Percentiles rank a stretch among this genome's conserved stretches.
These are phyloP conservation scores for Epicampocera succincta DNA, from an alignment of 2,888 invertebrate genomes.

Conservation along the genomic window DNA sequence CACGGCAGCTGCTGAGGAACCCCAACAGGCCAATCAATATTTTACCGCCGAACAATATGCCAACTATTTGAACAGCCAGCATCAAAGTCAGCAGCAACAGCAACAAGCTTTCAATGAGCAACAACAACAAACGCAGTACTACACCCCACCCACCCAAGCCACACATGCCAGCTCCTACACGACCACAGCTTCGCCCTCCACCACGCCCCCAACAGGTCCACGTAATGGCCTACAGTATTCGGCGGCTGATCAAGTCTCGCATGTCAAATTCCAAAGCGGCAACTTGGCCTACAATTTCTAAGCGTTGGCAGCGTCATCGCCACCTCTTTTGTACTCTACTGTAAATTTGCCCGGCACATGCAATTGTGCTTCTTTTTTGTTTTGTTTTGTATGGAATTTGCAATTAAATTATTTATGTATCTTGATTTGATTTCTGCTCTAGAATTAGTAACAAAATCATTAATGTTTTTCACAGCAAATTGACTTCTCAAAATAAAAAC, in stretches of 20 bases:
- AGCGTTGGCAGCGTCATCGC: background rate
- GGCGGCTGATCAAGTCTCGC: conserved; percentile 82
- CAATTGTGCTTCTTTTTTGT: conserved; percentile 3
- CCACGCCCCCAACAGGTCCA: conserved; percentile 31
- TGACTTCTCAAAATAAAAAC: conserved; percentile 20
- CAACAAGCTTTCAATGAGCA: conserved; percentile 72
- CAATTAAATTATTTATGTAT: conserved; percentile 43
- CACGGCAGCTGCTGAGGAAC: conserved; percentile 61
- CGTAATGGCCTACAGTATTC: conserved; percentile 80
- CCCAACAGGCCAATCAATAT: conserved; percentile 74
- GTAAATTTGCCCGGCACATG: background rate
- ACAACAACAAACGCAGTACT: conserved; percentile 68
- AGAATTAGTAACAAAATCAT: conserved; percentile 18
- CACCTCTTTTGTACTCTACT: conserved; percentile 18
- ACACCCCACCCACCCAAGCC: conserved; percentile 50
- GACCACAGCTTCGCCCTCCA: conserved; percentile 1
- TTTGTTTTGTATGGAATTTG: conserved; percentile 23
- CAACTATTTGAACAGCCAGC: conserved; percentile 76
- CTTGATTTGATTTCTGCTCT: conserved; percentile 16
- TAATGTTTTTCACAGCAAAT: conserved; percentile 25
- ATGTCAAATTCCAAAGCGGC: conserved; percentile 82
- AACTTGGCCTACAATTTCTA: conserved; percentile 79
- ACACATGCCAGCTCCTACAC: conserved; percentile 44
- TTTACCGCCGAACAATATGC: conserved; percentile 79
- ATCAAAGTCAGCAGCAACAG: conserved; percentile 71